Evolutionary conservation across 2,113 vertebrate genomes (phyloP).

Genomic region (Menura novaehollandiae): DNA sequence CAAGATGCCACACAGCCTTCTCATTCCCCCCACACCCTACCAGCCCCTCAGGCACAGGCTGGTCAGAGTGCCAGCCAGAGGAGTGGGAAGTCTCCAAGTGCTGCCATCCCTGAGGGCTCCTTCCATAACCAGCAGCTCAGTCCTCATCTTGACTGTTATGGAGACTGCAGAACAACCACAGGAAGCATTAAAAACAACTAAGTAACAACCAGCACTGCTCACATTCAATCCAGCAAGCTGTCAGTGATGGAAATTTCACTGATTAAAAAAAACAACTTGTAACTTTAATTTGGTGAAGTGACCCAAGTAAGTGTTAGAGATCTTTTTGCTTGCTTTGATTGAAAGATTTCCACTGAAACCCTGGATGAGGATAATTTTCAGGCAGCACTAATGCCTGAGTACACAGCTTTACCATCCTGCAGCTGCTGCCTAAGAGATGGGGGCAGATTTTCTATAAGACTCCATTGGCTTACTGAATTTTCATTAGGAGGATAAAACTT

Average conservation of each 20-base stretch:
- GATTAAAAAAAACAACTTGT: not conserved
- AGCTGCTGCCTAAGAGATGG: not conserved
- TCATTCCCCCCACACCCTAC: not conserved
- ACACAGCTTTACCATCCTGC: not conserved
- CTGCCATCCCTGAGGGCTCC: not conserved
- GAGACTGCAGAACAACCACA: not conserved
- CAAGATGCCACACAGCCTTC: not conserved
- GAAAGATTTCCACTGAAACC: not conserved
- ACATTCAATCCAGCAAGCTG: not conserved
- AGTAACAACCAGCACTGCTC: not conserved
- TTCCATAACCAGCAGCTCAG: not conserved
- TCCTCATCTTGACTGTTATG: not conserved
- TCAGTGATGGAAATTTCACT: not conserved
- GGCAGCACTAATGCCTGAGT: not conserved
- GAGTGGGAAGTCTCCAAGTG: not conserved
- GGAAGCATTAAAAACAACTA: not conserved
- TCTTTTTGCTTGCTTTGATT: not conserved
- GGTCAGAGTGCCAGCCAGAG: not conserved
- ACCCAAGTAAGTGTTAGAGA: not conserved
- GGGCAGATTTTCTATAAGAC: not conserved
- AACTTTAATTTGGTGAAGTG: not conserved
- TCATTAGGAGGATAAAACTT: not conserved
- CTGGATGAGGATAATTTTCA: not conserved
- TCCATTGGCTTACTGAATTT: not conserved
- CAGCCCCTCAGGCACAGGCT: rapidly evolving